Percentiles rank a stretch among this genome's conserved stretches.
Evolutionary conservation across 2,797 vertebrate species (phyloP).

Genomic region (Mormyrus proboscirostris): DNA sequence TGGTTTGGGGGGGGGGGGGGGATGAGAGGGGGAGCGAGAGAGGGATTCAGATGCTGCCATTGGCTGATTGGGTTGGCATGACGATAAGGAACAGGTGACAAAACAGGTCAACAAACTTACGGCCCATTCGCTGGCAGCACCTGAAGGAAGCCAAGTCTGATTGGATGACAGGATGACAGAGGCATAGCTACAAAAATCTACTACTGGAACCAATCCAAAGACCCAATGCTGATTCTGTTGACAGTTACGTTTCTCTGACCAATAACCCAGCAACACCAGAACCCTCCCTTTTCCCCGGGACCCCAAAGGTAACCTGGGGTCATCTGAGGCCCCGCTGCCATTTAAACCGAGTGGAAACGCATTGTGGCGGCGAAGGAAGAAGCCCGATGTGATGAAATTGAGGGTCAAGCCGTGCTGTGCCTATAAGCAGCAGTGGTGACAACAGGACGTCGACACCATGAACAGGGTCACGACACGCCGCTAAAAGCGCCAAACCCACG

Average conservation of each 20-base stretch:
- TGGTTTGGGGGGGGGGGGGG: not conserved
- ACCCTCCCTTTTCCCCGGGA: not conserved
- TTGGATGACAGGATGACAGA: not conserved
- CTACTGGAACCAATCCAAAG: not conserved
- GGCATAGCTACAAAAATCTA: not conserved
- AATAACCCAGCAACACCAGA: not conserved
- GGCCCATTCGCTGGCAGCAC: not conserved
- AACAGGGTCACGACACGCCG: not conserved
- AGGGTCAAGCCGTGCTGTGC: not conserved
- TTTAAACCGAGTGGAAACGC: not conserved
- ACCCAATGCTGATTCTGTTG: not conserved
- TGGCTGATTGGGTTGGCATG: not conserved
- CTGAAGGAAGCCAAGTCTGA: not conserved
- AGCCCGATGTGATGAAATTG: not conserved
- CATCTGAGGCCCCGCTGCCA: not conserved
- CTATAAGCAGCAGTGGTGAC: not conserved
- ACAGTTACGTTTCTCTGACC: not conserved
- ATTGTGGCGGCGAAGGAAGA: not conserved
- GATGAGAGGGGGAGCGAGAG: too few relatives aligned
- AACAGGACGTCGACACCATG: not conserved
- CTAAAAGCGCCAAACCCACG: not conserved
- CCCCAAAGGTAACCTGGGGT: not conserved
- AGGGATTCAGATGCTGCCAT: not conserved
- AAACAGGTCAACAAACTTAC: not conserved
- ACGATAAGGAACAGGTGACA: not conserved